A percentile compares a stretch with the other conserved stretches of the same genome.
Conservation (phyloP, 2,888 invertebrate species). For the Petrophora chlorosata region DNA sequence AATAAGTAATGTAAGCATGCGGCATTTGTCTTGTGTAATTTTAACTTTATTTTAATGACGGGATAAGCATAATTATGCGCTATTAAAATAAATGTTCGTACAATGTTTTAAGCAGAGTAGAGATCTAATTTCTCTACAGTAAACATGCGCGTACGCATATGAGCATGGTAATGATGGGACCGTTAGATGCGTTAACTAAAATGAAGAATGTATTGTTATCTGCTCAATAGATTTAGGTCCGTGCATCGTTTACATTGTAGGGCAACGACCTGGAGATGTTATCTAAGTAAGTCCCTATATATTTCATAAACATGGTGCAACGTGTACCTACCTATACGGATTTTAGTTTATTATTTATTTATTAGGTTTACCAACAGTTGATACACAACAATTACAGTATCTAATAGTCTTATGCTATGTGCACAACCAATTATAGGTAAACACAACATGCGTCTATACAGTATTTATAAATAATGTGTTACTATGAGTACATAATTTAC, state of each 20-base stretch:
- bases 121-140: conserved; percentile 3
- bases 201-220: conserved; percentile 26
- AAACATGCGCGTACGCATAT: conserved; percentile 13
- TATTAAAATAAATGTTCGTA: conserved; percentile 15
- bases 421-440: too few species aligned
- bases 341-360: too few species aligned
- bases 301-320: too few species aligned
- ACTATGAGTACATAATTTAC: too few species aligned
- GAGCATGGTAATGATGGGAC: conserved; percentile 12
- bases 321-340: too few species aligned
- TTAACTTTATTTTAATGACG: conserved; percentile 16
- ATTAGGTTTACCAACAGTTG: too few species aligned
- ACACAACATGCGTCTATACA: too few species aligned
- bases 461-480: too few species aligned
- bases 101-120: conserved; percentile 6
- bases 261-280: conserved; percentile 19
- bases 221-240: conserved; percentile 23
- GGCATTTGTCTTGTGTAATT: conserved; percentile 14
- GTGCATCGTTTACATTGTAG: conserved; percentile 21
- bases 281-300: conserved; percentile 7
- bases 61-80: conserved; percentile 6
- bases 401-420: too few species aligned
- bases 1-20: conserved; percentile 36
- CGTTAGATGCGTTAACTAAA: conserved; percentile 25
- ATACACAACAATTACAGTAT: too few species aligned